These are phyloP conservation scores for Leptoteleia sp. DNA, from an alignment of 1,140 invertebrate genomes.

Conservation along the genomic window DNA sequence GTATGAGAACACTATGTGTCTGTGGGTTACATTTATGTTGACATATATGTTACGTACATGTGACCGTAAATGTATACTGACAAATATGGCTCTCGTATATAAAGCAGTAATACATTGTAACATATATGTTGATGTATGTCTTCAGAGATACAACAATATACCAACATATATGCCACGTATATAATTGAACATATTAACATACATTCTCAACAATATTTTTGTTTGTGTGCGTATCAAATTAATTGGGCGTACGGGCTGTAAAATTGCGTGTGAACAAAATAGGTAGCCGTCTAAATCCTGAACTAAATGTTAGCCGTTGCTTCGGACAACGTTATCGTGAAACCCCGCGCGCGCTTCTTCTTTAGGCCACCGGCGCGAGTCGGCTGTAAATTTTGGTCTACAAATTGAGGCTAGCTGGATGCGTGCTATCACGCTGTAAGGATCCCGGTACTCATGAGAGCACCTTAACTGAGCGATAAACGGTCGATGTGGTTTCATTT, in stretches of 20 bases:
- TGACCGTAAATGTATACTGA: no score
- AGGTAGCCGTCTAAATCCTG: slow-evolving; percentile 19
- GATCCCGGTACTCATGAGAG: slow-evolving; percentile 51
- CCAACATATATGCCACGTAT: no score
- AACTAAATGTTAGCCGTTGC: slow-evolving; percentile 41
- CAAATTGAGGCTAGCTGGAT: slow-evolving; percentile 50
- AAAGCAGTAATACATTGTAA: no score
- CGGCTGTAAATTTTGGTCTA: slow-evolving; percentile 63
- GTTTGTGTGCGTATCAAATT: slow-evolving; percentile 30
- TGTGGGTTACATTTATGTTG: no score
- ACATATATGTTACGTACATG: no score
- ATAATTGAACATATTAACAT: no score
- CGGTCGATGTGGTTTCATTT: slow-evolving; percentile 55
- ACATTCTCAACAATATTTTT: no score
- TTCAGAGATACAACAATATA: no score
- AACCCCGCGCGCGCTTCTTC: slow-evolving; percentile 47
- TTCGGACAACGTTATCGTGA: slow-evolving; percentile 45
- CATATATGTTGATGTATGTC: no score
- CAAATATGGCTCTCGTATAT: no score
- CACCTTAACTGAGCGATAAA: slow-evolving; percentile 50
- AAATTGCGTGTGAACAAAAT: slow-evolving; percentile 44
- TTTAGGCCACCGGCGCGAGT: slow-evolving; percentile 43
- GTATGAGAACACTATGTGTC: no score
- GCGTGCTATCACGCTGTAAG: slow-evolving; percentile 35
- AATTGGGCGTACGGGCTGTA: slow-evolving; percentile 21